Conservation (phyloP, 2,888 invertebrate genomes). For the Perdita meconis region DNA sequence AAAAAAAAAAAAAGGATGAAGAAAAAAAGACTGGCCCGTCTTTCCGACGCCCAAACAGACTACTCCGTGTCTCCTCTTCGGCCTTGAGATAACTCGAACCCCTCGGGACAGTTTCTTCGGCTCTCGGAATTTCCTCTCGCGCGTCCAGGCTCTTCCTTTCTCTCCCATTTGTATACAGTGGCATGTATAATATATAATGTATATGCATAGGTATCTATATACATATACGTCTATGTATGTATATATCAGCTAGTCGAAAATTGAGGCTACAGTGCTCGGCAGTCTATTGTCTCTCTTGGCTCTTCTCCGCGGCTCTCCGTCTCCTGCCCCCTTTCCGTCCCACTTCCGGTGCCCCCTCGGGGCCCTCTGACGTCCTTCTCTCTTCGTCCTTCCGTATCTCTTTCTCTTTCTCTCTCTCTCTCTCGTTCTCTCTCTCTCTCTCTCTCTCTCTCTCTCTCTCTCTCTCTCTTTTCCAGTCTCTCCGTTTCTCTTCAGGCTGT, state of each 20-base stretch:
- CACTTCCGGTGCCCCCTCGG: slow-evolving; percentile 14
- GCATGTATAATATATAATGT: slow-evolving; percentile 51
- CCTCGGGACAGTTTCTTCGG: slow-evolving; percentile 45
- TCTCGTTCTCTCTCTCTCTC: not conserved
- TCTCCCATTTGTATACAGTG: slow-evolving; percentile 48
- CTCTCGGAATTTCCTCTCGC: slow-evolving; percentile 11
- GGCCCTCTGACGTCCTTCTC: not conserved
- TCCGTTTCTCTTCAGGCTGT: slow-evolving; percentile 44
- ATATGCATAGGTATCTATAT: slow-evolving; percentile 41
- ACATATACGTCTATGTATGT: slow-evolving; percentile 46
- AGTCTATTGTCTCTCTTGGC: slow-evolving; percentile 84
- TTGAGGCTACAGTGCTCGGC: slow-evolving; percentile 83
- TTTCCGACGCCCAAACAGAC: slow-evolving; percentile 58
- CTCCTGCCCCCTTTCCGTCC: slow-evolving; percentile 27
- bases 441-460: not conserved
- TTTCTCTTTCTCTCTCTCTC: not conserved
- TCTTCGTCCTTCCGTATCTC: slow-evolving; percentile 9
- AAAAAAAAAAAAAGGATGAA: slow-evolving; percentile 31
- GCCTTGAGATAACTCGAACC: not conserved
- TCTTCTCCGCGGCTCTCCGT: slow-evolving; percentile 67
- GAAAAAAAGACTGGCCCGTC: slow-evolving; percentile 70
- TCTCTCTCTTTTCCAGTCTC: not conserved
- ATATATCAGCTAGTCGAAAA: slow-evolving; percentile 78
- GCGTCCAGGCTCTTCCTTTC: slow-evolving; percentile 39
- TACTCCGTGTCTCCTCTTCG: slow-evolving; percentile 35